phyloP scores from a whole-genome alignment of 2,888 invertebrate genomes.

The Troilus luridus region DNA sequence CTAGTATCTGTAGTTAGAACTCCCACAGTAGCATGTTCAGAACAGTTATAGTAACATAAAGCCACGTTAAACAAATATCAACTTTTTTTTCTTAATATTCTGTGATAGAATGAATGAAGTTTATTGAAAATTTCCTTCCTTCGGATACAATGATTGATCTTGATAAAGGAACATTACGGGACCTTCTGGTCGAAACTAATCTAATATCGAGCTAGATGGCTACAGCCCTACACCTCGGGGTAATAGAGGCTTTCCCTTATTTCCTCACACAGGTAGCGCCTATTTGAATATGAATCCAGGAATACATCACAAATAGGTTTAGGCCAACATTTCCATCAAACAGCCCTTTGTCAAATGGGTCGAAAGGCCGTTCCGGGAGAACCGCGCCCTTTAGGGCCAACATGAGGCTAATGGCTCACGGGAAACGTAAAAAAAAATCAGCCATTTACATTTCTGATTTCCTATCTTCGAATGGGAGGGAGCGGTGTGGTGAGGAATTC shows the following conservation, averaged over 20 bases:
- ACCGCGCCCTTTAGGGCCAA: neutral
- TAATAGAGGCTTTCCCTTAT: neutral
- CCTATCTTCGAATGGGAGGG: neutral
- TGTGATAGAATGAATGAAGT: too few relatives aligned
- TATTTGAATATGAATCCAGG: slow-evolving; percentile 12
- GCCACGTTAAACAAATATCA: too few relatives aligned
- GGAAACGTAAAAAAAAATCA: neutral
- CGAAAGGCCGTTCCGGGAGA: neutral
- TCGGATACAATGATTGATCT: too few relatives aligned
- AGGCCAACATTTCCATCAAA: neutral
- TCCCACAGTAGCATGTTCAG: too few relatives aligned
- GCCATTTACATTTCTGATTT: neutral
- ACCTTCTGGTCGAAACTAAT: neutral
- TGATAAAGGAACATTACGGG: too few relatives aligned
- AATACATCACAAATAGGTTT: slow-evolving; percentile 18
- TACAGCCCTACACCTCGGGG: neutral
- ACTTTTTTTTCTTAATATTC: too few relatives aligned
- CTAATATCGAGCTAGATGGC: neutral
- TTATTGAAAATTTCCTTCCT: too few relatives aligned
- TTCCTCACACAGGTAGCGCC: neutral
- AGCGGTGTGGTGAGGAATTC: neutral
- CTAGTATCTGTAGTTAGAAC: too few relatives aligned
- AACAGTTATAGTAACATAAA: too few relatives aligned
- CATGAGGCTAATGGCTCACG: neutral
- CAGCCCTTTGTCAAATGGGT: neutral